Evolutionary conservation across 2,113 vertebrate genomes (phyloP), one percentile per base, ranked within the genome.

Genomic region (Falco punctatus): DNA sequence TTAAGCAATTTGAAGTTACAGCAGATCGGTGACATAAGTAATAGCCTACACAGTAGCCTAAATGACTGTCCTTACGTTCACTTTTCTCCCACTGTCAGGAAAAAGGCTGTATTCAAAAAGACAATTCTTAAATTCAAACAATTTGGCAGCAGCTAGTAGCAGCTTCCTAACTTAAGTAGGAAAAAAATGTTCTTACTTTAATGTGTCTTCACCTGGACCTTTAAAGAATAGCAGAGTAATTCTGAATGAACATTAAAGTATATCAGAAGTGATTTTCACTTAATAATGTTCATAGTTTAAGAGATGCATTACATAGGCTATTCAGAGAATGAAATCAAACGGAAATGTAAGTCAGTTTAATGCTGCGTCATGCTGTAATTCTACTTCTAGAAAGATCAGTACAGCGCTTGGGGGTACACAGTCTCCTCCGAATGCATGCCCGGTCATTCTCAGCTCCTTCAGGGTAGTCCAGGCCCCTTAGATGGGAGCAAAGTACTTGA

Each of bases 371-470:
- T 33, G 46, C 32, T 67, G n/a, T 70, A 85, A 90, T 81, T 89
- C 79, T 57, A 70, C 33, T 79, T 92, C 74, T 78, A 90, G 84
- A 95, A 94, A 65, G 70, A 94, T 70, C 89, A 77, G 51, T 33
- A 49, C n/a, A 73, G 64, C 0, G 2, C 62, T 77, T 55, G 2
- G 15, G 55, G 77, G 57, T 67, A 77, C 27, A 24, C 1, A 58
- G 35, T 42, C 58, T 88, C 48, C 65, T 81, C 66, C 62, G 44
- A 75, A 91, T 24, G 35, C 58, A 54, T 2, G 8, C 38, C 26
- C 38, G n/a, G 64, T 20, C 28, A 30, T 70, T 58, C 52, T 13
- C 46, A 69, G n/a, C 15, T 80, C 35, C 70, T 91, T 81, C 20
- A 85, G 38, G 26, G 46, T 2, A 82, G 54, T 26, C 73, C 51